A percentile compares a stretch with the other conserved stretches of the same genome.
These are phyloP conservation scores for Listronotus oregonensis DNA, from an alignment of 1,140 invertebrate genomes.

Conservation along the genomic window DNA sequence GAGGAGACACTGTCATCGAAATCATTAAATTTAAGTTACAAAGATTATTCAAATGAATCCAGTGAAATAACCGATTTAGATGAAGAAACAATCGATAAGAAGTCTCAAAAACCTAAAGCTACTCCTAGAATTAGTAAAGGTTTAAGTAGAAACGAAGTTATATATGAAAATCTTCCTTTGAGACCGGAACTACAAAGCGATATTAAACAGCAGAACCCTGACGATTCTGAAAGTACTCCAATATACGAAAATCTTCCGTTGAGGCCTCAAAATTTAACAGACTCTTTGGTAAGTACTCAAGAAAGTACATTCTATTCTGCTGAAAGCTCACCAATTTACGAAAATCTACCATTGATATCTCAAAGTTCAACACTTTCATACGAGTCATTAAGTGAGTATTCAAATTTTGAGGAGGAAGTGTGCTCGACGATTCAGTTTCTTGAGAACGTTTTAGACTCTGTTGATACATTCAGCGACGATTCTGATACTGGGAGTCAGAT, in stretches of 20 bases:
- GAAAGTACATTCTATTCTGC: background rate
- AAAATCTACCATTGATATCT: constrained; percentile 9
- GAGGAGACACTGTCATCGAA: background rate
- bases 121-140: constrained; percentile 18
- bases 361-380: background rate
- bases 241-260: constrained; percentile 17
- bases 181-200: background rate
- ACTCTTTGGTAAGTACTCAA: too few species aligned
- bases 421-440: constrained; percentile 20
- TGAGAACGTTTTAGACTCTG: constrained; percentile 22
- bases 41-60: too few species aligned
- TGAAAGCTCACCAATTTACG: constrained; percentile 18
- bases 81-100: background rate
- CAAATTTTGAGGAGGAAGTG: constrained; percentile 23
- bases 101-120: constrained; percentile 15
- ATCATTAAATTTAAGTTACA: too few species aligned
- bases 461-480: constrained; percentile 9
- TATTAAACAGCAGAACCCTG: background rate
- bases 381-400: constrained; percentile 2
- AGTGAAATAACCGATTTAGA: constrained; percentile 10
- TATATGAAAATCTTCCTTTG: constrained; percentile 20
- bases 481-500: background rate
- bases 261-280: background rate
- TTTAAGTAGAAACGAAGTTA: background rate
- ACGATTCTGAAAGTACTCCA: background rate